phyloP scores from a whole-genome alignment of 2,797 vertebrate genomes.

The Trichosurus vulpecula region DNA sequence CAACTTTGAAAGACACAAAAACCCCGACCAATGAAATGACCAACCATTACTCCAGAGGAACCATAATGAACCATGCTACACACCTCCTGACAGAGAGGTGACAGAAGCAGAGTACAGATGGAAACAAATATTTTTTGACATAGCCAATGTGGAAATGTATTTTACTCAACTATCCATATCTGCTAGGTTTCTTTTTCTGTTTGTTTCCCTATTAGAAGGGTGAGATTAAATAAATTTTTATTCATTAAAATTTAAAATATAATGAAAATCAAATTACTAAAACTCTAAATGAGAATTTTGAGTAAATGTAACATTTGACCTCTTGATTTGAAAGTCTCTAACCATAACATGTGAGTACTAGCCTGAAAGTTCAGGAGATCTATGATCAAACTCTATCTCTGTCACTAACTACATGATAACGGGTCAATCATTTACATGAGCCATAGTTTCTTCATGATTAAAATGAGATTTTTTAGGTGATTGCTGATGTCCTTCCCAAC shows the following conservation, averaged over 20 bases:
- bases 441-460: not conserved
- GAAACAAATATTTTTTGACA: not conserved
- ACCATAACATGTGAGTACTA: not conserved
- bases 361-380: not conserved
- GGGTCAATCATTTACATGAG: not conserved
- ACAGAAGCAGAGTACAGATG: not conserved
- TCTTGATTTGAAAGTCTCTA: not conserved
- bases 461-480: not conserved
- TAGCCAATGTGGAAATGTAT: not conserved
- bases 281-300: not conserved
- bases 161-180: not conserved
- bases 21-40: not conserved
- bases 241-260: not conserved
- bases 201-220: not conserved
- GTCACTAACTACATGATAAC: not conserved
- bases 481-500: not conserved
- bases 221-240: not conserved
- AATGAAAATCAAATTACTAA: not conserved
- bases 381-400: not conserved
- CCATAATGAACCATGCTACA: not conserved
- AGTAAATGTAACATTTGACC: not conserved
- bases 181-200: not conserved
- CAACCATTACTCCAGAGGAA: not conserved
- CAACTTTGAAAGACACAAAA: not conserved
- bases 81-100: not conserved